A percentile compares a stretch with the other conserved stretches of the same genome.
Conservation (phyloP, 2,888 invertebrate species). For the Eilema griseolum region DNA sequence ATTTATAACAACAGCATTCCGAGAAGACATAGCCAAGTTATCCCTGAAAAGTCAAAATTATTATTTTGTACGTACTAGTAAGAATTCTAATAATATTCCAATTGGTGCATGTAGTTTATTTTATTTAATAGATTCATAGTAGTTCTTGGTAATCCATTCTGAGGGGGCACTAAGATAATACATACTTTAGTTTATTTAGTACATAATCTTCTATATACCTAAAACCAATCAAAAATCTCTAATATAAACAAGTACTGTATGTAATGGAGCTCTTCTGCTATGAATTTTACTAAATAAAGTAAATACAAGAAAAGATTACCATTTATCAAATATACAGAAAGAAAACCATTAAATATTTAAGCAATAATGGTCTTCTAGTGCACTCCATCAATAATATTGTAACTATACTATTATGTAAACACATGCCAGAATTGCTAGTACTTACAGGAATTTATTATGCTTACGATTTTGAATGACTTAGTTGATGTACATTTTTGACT, state of each 20-base stretch:
- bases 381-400: not conserved
- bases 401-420: constrained; percentile 69
- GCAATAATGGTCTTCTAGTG: not conserved
- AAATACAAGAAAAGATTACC: not conserved
- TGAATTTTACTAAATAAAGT: not conserved
- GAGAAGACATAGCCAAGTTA: constrained; percentile 44
- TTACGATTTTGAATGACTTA: constrained; percentile 7
- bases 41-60: constrained; percentile 25
- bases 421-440: constrained; percentile 39
- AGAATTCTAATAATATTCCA: not conserved
- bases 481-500: not conserved
- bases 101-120: too few species aligned
- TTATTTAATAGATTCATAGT: not conserved
- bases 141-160: not conserved
- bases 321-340: not conserved
- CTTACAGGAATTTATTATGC: constrained; percentile 39
- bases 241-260: not conserved
- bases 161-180: not conserved
- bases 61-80: not conserved
- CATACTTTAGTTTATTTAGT: not conserved
- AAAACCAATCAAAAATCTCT: not conserved
- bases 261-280: not conserved
- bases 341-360: not conserved
- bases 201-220: not conserved
- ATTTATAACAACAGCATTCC: constrained; percentile 37